A percentile compares a stretch with the other conserved stretches of the same genome.
Conservation (phyloP, 2,888 invertebrate genomes). For the Amphipoea lucens region DNA sequence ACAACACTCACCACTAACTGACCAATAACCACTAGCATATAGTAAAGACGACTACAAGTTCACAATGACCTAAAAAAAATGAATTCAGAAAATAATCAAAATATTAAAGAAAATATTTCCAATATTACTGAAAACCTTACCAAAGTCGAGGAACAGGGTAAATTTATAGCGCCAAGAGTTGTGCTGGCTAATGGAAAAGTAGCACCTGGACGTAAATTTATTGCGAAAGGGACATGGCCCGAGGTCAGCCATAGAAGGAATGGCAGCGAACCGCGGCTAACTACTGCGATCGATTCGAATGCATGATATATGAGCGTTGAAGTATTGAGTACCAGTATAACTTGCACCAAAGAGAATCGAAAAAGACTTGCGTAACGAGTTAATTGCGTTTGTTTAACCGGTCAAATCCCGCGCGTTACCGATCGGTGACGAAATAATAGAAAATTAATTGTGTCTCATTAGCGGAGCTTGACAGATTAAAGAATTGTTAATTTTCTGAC, state of each 20-base stretch:
- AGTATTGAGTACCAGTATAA: slow-evolving; percentile 19
- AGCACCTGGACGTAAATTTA: slow-evolving; percentile 57
- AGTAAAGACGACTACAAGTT: not conserved
- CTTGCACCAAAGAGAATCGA: slow-evolving; percentile 12
- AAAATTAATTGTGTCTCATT: too few relatives aligned
- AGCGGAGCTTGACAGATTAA: too few relatives aligned
- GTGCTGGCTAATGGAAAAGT: slow-evolving; percentile 57
- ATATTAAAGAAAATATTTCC: slow-evolving; percentile 1
- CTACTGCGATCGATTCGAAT: slow-evolving; percentile 38
- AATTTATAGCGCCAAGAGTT: slow-evolving; percentile 47
- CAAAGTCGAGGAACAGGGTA: slow-evolving; percentile 6
- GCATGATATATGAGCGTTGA: slow-evolving; percentile 43
- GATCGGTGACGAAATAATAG: too few relatives aligned
- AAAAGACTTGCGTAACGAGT: not conserved
- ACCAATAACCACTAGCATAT: not conserved
- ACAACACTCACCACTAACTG: too few relatives aligned
- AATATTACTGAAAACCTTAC: slow-evolving; percentile 14
- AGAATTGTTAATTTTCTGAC: not conserved
- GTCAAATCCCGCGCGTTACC: too few relatives aligned
- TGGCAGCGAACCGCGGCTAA: slow-evolving; percentile 22
- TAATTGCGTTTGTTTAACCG: not conserved
- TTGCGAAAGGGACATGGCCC: slow-evolving; percentile 40
- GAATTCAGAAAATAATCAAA: not conserved
- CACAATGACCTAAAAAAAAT: not conserved
- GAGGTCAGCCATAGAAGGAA: slow-evolving; percentile 30